A percentile compares a stretch with the other conserved stretches of the same genome.
Conservation (phyloP, 1,140 invertebrate genomes). For the Drosophila elegans region DNA sequence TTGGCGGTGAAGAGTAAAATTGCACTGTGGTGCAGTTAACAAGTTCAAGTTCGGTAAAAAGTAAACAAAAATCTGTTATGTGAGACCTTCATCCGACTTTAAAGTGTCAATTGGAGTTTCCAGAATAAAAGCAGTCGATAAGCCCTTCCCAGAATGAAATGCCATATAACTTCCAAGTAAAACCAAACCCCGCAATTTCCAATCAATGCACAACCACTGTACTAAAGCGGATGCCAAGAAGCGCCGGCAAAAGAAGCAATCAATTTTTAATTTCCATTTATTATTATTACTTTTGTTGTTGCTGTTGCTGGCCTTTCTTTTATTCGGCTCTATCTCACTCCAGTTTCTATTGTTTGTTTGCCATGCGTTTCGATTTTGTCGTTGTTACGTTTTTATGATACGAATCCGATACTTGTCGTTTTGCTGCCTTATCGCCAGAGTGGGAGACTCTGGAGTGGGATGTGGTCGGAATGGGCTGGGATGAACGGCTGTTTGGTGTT, state of each 20-base stretch:
- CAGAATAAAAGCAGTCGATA: slow-evolving; percentile 4
- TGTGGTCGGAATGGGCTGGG: slow-evolving; percentile 6
- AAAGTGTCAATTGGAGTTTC: slow-evolving; percentile 3
- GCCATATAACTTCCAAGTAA: background rate
- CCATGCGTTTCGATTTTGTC: slow-evolving; percentile 31
- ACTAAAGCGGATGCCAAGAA: slow-evolving; percentile 44
- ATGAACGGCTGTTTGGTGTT: slow-evolving; percentile 45
- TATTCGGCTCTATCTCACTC: slow-evolving; percentile 36
- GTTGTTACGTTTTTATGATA: slow-evolving; percentile 44
- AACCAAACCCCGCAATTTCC: slow-evolving; percentile 8
- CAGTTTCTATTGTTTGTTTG: slow-evolving; percentile 59
- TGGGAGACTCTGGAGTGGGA: slow-evolving; percentile 19
- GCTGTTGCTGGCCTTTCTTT: slow-evolving; percentile 29
- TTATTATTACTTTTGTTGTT: slow-evolving; percentile 54
- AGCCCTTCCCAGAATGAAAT: slow-evolving; percentile 14
- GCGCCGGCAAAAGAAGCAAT: slow-evolving; percentile 70
- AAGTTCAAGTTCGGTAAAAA: slow-evolving; percentile 10
- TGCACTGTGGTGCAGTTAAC: slow-evolving; percentile 7
- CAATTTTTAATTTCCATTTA: slow-evolving; percentile 74
- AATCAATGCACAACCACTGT: slow-evolving; percentile 52
- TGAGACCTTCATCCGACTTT: background rate
- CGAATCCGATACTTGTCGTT: slow-evolving; percentile 25
- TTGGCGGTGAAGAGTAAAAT: slow-evolving; percentile 6
- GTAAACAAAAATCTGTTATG: background rate
- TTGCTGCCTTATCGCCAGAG: slow-evolving; percentile 30